Conservation (phyloP, 2,888 invertebrate genomes). For the Noctua janthe region DNA sequence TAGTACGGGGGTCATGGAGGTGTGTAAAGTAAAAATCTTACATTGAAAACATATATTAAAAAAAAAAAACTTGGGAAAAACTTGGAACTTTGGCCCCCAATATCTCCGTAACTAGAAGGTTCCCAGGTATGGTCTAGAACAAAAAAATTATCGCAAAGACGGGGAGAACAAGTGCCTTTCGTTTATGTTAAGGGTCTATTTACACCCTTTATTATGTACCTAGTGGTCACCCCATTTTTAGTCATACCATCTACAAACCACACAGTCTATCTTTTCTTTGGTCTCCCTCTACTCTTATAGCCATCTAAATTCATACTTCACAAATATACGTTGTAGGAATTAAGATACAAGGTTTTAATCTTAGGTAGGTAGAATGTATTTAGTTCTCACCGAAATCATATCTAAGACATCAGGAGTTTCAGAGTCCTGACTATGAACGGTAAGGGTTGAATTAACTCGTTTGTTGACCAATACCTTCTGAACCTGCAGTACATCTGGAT, state of each 20-base stretch:
- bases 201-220: no score
- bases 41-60: no score
- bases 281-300: background rate
- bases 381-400: constrained; percentile 79
- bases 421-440: constrained; percentile 84
- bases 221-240: background rate
- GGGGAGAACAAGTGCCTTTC: no score
- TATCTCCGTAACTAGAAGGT: no score
- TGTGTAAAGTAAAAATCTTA: no score
- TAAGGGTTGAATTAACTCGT: constrained; percentile 80
- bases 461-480: constrained; percentile 75
- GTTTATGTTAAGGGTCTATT: no score
- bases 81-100: no score
- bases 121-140: no score
- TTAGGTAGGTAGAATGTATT: background rate
- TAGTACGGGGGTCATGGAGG: no score
- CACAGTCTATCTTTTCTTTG: background rate
- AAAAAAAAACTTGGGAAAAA: no score
- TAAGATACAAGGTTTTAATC: background rate
- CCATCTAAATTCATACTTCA: background rate
- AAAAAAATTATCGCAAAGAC: no score
- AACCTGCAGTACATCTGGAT: constrained; percentile 78
- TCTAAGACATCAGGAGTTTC: constrained; percentile 79
- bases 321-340: background rate
- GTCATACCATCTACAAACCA: background rate